These are phyloP conservation scores for Oikopleura vanhoeffeni DNA, from an alignment of 23 tunicate species.

Conservation along the genomic window DNA sequence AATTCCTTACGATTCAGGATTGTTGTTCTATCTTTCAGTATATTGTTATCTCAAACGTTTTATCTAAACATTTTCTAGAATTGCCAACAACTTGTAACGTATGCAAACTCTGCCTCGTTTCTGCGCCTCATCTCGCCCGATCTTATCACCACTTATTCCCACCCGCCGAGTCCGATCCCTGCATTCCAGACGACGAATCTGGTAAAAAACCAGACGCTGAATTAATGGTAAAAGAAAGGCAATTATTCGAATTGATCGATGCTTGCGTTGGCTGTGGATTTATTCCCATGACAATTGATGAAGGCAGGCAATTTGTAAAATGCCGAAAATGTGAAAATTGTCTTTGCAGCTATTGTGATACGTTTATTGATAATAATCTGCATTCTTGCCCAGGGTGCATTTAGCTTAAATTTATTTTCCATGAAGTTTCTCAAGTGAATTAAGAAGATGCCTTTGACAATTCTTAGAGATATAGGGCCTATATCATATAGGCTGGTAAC, in stretches of 20 bases:
- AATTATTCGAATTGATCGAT: background rate
- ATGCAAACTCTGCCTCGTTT: slow-evolving; percentile 59
- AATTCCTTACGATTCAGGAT: no score
- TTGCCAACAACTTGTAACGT: slow-evolving; percentile 54
- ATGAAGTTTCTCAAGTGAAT: no score
- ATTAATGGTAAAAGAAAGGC: background rate
- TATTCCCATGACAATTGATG: slow-evolving; percentile 17
- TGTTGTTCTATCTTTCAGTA: no score
- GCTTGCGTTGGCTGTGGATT: slow-evolving; percentile 1
- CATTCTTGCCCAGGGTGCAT: slow-evolving; percentile 91
- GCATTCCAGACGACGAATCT: slow-evolving; percentile 17
- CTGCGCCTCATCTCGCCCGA: slow-evolving; percentile 87
- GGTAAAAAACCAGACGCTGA: background rate
- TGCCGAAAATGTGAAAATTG: slow-evolving; percentile 27
- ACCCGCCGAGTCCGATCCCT: slow-evolving; percentile 22
- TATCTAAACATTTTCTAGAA: no score
- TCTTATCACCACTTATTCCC: slow-evolving; percentile 92
- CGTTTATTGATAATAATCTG: slow-evolving; percentile 52
- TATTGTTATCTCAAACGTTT: no score
- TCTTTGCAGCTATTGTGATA: slow-evolving; percentile 59
- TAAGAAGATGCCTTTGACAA: no score
- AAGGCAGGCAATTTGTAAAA: background rate
- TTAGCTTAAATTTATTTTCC: no score
- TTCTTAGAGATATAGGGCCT: no score
- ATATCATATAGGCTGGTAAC: no score